These are phyloP conservation scores for Anolis carolinensis DNA, from an alignment of 2,113 vertebrate species.

Conservation along the genomic window DNA sequence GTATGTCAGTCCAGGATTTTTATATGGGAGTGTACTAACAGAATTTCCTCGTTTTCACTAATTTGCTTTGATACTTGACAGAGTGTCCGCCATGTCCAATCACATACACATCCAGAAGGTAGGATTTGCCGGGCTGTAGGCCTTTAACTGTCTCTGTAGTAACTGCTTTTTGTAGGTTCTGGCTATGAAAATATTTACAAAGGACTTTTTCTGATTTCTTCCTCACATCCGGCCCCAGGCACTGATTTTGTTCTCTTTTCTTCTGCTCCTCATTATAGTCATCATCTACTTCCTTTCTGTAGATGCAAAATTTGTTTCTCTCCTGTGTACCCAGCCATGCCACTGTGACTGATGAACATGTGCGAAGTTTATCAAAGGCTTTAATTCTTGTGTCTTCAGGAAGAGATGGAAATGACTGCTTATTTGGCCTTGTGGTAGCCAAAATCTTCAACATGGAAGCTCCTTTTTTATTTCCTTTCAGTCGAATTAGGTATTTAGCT, in stretches of 20 bases:
- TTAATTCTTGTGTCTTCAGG: slow-evolving; percentile 95
- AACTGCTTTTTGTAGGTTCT: slow-evolving; percentile 94
- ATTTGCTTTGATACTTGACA: slow-evolving; percentile 96
- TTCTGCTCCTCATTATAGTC: slow-evolving; percentile 87
- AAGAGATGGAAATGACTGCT: slow-evolving; percentile 92
- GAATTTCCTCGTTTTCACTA: slow-evolving; percentile 96
- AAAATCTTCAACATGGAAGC: slow-evolving; percentile 91
- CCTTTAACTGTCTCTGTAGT: slow-evolving; percentile 94
- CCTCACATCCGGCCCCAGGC: slow-evolving; percentile 89
- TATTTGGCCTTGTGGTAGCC: slow-evolving; percentile 87
- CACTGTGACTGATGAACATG: slow-evolving; percentile 91
- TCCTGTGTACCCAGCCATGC: slow-evolving; percentile 98
- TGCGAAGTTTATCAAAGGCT: slow-evolving; percentile 95
- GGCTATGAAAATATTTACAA: slow-evolving; percentile 98
- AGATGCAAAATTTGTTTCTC: slow-evolving; percentile 96
- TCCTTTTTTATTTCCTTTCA: slow-evolving; percentile 90
- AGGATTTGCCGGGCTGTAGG: slow-evolving; percentile 90
- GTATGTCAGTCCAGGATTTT: slow-evolving; percentile 80
- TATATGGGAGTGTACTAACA: slow-evolving; percentile 82
- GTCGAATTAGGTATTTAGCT: slow-evolving; percentile 91
- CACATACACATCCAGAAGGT: slow-evolving; percentile 96
- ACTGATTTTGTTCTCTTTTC: slow-evolving; percentile 92
- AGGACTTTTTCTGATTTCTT: slow-evolving; percentile 95
- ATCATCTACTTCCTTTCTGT: slow-evolving; percentile 89
- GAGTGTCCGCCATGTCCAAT: slow-evolving; percentile 93